Percentiles rank a stretch among this genome's conserved stretches.
Conservation (phyloP, 2,797 vertebrate genomes). For the Calcarius lapponicus region DNA sequence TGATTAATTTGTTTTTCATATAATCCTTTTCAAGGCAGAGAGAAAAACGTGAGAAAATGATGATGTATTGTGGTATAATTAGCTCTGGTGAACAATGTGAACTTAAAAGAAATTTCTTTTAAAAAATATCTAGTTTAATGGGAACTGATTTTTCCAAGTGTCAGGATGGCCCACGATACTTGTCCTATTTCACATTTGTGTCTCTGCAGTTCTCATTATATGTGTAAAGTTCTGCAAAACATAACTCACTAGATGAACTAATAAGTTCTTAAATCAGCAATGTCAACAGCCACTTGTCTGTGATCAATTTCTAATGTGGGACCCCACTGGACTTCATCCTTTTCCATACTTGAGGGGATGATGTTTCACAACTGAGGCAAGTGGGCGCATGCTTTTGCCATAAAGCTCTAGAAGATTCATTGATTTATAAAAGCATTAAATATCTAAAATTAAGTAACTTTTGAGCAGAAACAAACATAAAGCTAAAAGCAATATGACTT, state of each 20-base stretch:
- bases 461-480: slow-evolving; percentile 41
- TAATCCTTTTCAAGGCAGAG: not conserved
- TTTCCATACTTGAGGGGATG: not conserved
- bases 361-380: not conserved
- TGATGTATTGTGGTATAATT: not conserved
- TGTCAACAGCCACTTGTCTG: not conserved
- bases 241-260: not conserved
- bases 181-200: not conserved
- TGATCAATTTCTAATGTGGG: not conserved
- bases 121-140: not conserved
- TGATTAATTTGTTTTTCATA: slow-evolving; percentile 53
- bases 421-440: slow-evolving; percentile 54
- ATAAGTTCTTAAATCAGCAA: not conserved
- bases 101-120: not conserved
- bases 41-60: slow-evolving; percentile 53
- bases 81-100: not conserved
- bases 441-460: slow-evolving; percentile 57
- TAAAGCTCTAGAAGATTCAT: not conserved
- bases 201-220: slow-evolving; percentile 37
- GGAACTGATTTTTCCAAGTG: not conserved
- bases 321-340: slow-evolving; percentile 5
- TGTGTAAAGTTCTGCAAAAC: not conserved
- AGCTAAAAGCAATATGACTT: slow-evolving; percentile 41
- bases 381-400: not conserved
- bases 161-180: not conserved